A percentile compares a stretch with the other conserved stretches of the same genome.
Conservation (phyloP, 2,888 invertebrate species). For the Agonopterix arenella region DNA sequence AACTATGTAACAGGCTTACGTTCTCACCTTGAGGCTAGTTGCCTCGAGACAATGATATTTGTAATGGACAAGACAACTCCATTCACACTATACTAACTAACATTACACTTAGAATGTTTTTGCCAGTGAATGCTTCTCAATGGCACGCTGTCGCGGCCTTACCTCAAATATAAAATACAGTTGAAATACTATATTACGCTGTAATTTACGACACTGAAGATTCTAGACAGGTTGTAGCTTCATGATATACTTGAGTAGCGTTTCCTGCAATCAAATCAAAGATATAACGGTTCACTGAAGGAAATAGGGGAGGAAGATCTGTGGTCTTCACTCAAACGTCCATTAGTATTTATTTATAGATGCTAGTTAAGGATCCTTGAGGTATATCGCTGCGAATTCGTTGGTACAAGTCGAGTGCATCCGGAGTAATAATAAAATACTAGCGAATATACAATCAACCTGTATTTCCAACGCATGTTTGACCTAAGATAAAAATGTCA, state of each 20-base stretch:
- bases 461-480: too few species aligned
- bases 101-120: constrained; percentile 28
- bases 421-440: too few species aligned
- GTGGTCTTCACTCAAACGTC: not conserved
- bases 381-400: not conserved
- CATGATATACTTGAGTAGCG: too few species aligned
- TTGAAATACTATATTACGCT: constrained; percentile 5
- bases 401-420: too few species aligned
- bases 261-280: not conserved
- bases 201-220: too few species aligned
- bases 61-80: constrained; percentile 15
- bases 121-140: constrained; percentile 30
- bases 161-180: constrained; percentile 9
- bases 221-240: too few species aligned
- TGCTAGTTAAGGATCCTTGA: not conserved
- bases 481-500: too few species aligned
- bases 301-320: not conserved
- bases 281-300: not conserved
- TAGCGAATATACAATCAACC: too few species aligned
- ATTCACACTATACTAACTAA: constrained; percentile 14
- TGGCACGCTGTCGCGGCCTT: constrained; percentile 15
- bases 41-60: constrained; percentile 21
- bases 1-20: constrained; percentile 11
- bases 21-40: constrained; percentile 17
- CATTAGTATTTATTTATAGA: not conserved